Conservation (phyloP, 2,113 vertebrate species). For the Sclerurus mexicanus region DNA sequence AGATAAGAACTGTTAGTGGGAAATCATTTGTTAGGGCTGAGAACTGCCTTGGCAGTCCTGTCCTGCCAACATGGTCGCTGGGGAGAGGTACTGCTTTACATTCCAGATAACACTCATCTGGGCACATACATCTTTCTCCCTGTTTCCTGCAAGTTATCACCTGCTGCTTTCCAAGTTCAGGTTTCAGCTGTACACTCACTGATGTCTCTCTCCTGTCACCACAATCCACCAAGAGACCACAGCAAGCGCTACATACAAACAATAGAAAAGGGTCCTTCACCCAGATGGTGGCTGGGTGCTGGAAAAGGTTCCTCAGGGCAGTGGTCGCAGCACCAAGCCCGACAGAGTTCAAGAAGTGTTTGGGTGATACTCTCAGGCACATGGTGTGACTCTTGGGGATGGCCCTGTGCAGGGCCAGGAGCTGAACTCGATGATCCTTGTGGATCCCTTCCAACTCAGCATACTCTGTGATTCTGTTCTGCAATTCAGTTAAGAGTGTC, state of each 20-base stretch:
- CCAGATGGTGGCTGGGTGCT: neutral
- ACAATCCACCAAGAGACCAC: neutral
- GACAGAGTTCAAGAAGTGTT: neutral
- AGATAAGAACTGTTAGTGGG: neutral
- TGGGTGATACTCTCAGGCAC: neutral
- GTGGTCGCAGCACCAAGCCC: neutral
- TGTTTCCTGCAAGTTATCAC: neutral
- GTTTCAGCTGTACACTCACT: neutral
- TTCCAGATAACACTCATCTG: neutral
- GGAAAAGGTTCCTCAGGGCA: neutral
- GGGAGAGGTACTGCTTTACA: neutral
- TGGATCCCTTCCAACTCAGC: neutral
- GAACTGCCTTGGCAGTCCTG: neutral
- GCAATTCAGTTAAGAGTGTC: neutral
- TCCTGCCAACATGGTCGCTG: accelerated
- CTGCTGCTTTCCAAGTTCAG: neutral
- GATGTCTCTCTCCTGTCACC: neutral
- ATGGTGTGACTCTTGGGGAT: neutral
- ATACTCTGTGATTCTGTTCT: neutral
- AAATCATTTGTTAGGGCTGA: neutral
- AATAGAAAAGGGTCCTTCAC: neutral
- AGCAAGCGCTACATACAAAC: neutral
- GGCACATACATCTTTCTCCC: neutral
- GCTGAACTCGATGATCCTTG: neutral
- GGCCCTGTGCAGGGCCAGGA: neutral